These are phyloP conservation scores for Orgyia antiqua DNA, from an alignment of 2,888 invertebrate genomes.

Conservation along the genomic window DNA sequence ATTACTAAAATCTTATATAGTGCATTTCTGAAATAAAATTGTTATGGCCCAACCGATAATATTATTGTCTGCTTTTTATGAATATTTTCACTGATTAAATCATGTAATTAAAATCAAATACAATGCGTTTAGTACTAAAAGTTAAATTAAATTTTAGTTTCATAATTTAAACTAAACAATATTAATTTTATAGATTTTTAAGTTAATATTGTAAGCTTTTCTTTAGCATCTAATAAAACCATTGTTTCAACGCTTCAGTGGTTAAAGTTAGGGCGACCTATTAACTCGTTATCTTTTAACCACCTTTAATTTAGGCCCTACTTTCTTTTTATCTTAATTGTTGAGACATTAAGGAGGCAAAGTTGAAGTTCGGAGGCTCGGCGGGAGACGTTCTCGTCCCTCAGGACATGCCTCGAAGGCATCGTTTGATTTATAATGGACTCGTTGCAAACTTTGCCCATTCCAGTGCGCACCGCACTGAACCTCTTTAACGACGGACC, in stretches of 20 bases:
- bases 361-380: conserved; percentile 68
- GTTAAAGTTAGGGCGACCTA: conserved; percentile 57
- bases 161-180: no score
- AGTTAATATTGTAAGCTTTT: no score
- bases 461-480: conserved; percentile 64
- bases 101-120: no score
- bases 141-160: no score
- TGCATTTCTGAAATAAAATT: no score
- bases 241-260: conserved; percentile 26
- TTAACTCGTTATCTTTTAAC: conserved; percentile 76
- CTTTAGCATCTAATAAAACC: no score
- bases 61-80: no score
- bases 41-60: no score
- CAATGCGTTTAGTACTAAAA: no score
- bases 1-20: no score
- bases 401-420: conserved; percentile 75
- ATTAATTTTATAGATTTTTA: no score
- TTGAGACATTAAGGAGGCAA: conserved; percentile 73
- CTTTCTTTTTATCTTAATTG: conserved; percentile 78
- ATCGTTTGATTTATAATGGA: conserved; percentile 79
- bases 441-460: conserved; percentile 76
- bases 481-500: conserved; percentile 75
- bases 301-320: conserved; percentile 75
- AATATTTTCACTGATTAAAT: no score
- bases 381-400: conserved; percentile 68